Percentiles rank a stretch among this genome's conserved stretches.
Conservation (phyloP, 1,140 invertebrate genomes). For the Psilanteris sp. region DNA sequence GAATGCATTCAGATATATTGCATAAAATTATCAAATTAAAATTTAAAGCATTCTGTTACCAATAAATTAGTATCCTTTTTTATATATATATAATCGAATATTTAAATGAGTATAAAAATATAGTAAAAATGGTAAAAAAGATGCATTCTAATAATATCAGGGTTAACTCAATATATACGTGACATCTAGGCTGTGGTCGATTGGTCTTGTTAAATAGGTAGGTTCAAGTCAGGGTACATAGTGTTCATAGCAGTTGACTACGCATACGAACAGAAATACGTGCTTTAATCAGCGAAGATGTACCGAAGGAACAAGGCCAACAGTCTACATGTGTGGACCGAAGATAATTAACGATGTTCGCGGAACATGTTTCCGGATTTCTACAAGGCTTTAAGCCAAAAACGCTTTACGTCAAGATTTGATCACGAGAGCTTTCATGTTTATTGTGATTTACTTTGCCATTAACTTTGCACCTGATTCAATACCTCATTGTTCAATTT, state of each 20-base stretch:
- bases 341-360: conserved; percentile 64
- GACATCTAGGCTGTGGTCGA: conserved; percentile 54
- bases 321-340: conserved; percentile 33
- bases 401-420: conserved; percentile 46
- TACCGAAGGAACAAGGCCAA: conserved; percentile 8
- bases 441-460: conserved; percentile 58
- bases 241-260: conserved; percentile 27
- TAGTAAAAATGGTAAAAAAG: no score
- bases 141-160: no score
- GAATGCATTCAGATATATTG: no score
- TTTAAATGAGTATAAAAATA: no score
- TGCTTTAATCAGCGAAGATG: conserved; percentile 66
- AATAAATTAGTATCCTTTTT: no score
- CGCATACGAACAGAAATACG: conserved; percentile 61
- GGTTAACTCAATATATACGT: no score
- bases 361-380: conserved; percentile 53
- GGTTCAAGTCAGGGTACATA: conserved; percentile 34
- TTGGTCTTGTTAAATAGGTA: conserved; percentile 58
- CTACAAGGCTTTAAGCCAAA: conserved; percentile 19
- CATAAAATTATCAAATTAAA: no score
- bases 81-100: no score
- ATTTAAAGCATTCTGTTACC: no score
- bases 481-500: conserved; percentile 49
- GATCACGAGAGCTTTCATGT: conserved; percentile 48
- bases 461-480: conserved; percentile 36